Conservation (phyloP, 2,797 vertebrate species). For the Limosa lapponica region DNA sequence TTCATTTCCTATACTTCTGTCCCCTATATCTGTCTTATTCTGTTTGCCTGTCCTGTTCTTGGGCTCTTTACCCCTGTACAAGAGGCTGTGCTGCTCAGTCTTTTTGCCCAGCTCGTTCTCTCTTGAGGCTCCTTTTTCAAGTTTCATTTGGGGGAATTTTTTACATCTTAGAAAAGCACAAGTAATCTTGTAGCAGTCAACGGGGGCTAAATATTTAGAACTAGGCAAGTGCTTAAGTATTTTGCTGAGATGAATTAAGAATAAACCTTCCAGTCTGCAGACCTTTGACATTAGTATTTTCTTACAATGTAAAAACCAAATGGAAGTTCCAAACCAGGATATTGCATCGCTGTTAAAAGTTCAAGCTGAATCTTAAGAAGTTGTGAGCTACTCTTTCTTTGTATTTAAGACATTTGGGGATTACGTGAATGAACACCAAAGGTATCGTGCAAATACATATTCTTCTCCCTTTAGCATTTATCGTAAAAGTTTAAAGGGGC, state of each 20-base stretch:
- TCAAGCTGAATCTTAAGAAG: background rate
- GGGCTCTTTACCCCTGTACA: background rate
- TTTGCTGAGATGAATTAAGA: background rate
- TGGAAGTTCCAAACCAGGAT: background rate
- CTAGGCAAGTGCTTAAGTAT: background rate
- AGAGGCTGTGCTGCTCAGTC: background rate
- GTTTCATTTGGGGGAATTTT: fast-evolving
- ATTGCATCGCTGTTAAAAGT: background rate
- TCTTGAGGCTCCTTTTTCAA: background rate
- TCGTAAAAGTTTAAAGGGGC: background rate
- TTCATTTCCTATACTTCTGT: background rate
- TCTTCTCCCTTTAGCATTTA: constrained; percentile 33
- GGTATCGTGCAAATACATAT: fast-evolving
- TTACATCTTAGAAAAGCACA: background rate
- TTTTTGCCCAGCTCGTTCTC: background rate
- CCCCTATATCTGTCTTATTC: background rate
- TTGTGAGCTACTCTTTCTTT: background rate
- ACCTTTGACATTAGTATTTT: background rate
- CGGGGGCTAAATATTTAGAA: background rate
- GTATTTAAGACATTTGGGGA: background rate
- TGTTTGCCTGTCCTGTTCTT: background rate
- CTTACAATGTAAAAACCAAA: background rate
- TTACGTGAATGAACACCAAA: background rate
- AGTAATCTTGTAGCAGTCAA: background rate
- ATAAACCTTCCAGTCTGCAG: background rate